Evolutionary conservation across 2,888 invertebrate genomes (phyloP), one percentile per base, ranked within the genome.

Genomic region (Xanthorhoe spadicearia): DNA sequence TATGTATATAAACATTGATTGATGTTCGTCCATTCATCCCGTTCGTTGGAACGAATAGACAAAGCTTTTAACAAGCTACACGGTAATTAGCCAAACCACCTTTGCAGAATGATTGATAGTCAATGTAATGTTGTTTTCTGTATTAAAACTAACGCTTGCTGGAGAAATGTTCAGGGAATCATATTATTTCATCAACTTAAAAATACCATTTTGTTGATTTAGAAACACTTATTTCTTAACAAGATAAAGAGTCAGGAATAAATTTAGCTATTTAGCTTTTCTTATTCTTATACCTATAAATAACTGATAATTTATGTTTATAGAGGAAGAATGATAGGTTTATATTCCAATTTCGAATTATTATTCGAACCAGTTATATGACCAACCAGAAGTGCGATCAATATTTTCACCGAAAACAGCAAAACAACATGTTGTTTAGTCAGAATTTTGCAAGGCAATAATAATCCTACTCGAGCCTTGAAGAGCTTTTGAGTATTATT

Each of bases 21-120:
- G 82, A 83, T 83, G 80, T 75, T 74, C 72, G 71, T 73, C 72
- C 79, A 83, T 83, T 82, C 81, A 79, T 83, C 79, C 78, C 74
- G 62, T 66, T 74, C 75, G 71, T 68, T 65, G 68, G 64, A 69
- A 66, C 71, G 67, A 72, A 74, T 77, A 77, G 75, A 77, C 74
- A 79, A 74, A 72, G 80, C 79, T 80, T 79, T 77, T 78, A 80
- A 72, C 76, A 75, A 74, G 71, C 72, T 69, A 70, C 74, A 69
- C 67, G 69, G 80, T 81, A 82, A 81, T 82, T 81, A 82, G 77
- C 74, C 73, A 75, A 74, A 77, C 79, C 76, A 80, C 77, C 78
- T 81, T 76, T 69, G 59, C 67, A 61, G 61, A 72, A 79, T 82
- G 82, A 82, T 81, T 75, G 73, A 82, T 81, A 79, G 77, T 75